A percentile compares a stretch with the other conserved stretches of the same genome.
These are phyloP conservation scores for Diploscapter pachys DNA, from an alignment of 1,140 invertebrate species.

Conservation along the genomic window DNA sequence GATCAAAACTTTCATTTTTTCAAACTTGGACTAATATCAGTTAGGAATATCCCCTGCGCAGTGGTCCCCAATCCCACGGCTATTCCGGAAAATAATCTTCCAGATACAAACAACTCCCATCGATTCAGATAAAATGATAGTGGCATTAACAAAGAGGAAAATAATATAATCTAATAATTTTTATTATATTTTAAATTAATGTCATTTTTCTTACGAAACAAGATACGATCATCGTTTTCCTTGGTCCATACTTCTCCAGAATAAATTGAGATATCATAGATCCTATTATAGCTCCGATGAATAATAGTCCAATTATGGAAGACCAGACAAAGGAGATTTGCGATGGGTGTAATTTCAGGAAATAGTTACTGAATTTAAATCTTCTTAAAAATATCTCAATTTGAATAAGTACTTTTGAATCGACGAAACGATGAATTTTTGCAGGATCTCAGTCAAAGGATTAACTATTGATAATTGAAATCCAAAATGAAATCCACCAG, in stretches of 20 bases:
- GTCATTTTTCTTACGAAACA: background rate
- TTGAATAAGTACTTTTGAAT: slow-evolving; percentile 4
- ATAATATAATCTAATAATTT: slow-evolving; percentile 3
- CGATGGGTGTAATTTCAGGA: background rate
- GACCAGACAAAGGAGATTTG: slow-evolving; percentile 23
- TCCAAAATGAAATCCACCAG: slow-evolving; percentile 37
- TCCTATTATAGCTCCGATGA: slow-evolving; percentile 33
- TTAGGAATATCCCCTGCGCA: slow-evolving; percentile 27
- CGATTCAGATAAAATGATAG: background rate
- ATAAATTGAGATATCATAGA: slow-evolving; percentile 9
- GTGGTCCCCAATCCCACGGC: slow-evolving; percentile 36
- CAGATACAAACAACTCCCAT: slow-evolving; percentile 22
- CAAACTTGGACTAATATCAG: slow-evolving; percentile 33
- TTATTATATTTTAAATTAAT: background rate
- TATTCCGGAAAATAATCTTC: slow-evolving; percentile 29
- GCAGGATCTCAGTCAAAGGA: slow-evolving; percentile 32
- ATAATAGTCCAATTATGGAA: slow-evolving; percentile 21
- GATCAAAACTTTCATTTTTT: background rate
- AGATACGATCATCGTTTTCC: slow-evolving; percentile 21
- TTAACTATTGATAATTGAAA: slow-evolving; percentile 41
- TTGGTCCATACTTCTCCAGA: slow-evolving; percentile 18
- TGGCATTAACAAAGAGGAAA: slow-evolving; percentile 10
- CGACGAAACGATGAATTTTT: slow-evolving; percentile 23
- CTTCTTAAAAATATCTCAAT: background rate
- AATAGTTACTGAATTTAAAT: slow-evolving; percentile 16